A percentile compares a stretch with the other conserved stretches of the same genome.
Conservation (phyloP, 2,888 invertebrate species). For the Polydesmus complanatus region DNA sequence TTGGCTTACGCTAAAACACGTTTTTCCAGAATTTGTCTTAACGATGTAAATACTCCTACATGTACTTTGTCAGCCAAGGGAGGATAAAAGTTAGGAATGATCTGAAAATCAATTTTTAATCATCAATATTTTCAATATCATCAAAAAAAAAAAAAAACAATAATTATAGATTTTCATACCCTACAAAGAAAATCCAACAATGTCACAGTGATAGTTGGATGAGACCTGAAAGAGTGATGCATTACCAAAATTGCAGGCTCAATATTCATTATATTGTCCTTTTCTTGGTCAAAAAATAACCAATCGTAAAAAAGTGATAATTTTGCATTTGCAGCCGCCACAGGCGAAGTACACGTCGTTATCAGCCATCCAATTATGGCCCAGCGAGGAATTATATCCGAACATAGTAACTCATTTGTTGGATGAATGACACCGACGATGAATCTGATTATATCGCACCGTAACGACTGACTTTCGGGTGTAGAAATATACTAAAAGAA, state of each 20-base stretch:
- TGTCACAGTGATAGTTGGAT: slow-evolving; percentile 79
- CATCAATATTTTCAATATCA: neutral
- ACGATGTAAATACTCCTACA: slow-evolving; percentile 64
- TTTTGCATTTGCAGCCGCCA: slow-evolving; percentile 80
- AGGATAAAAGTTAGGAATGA: slow-evolving; percentile 75
- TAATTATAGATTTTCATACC: slow-evolving; percentile 30
- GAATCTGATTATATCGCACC: slow-evolving; percentile 85
- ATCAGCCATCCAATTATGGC: slow-evolving; percentile 88
- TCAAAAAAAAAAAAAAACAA: neutral
- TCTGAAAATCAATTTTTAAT: slow-evolving; percentile 38
- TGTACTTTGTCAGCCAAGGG: slow-evolving; percentile 61
- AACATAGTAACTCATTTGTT: slow-evolving; percentile 77
- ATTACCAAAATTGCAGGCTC: slow-evolving; percentile 62
- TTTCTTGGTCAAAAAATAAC: slow-evolving; percentile 78
- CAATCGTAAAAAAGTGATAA: slow-evolving; percentile 85
- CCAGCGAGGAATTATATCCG: slow-evolving; percentile 91
- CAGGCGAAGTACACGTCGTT: slow-evolving; percentile 76
- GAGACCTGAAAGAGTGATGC: slow-evolving; percentile 83
- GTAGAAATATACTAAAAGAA: slow-evolving; percentile 79
- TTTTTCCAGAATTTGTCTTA: slow-evolving; percentile 77
- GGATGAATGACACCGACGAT: slow-evolving; percentile 90
- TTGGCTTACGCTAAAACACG: slow-evolving; percentile 55
- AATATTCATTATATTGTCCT: slow-evolving; percentile 91
- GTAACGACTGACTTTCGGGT: slow-evolving; percentile 74
- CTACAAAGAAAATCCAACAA: slow-evolving; percentile 77